Evolutionary conservation across 53 echinoderm and acorn worm species (phyloP).

Genomic region (Crossaster papposus): DNA sequence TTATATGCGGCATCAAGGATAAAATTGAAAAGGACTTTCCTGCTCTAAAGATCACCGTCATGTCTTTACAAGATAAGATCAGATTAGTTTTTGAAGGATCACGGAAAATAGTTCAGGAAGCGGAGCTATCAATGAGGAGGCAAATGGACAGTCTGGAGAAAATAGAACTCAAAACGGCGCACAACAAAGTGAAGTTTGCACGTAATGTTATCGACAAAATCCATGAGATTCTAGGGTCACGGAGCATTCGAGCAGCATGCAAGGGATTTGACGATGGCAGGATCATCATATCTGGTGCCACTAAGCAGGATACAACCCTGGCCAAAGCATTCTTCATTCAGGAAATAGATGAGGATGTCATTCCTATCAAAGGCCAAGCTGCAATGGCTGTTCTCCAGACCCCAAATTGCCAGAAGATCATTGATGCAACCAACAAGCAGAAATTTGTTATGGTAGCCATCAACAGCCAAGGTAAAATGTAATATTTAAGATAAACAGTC

Average conservation of each 20-base stretch:
- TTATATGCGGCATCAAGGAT: background rate
- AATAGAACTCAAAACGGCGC: background rate
- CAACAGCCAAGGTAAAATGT: background rate
- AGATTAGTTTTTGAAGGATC: slow-evolving; percentile 39
- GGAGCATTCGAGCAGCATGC: slow-evolving; percentile 44
- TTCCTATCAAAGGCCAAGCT: slow-evolving; percentile 12
- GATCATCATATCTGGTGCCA: slow-evolving; percentile 18
- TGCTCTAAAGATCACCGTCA: slow-evolving; percentile 30
- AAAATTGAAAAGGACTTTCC: slow-evolving; percentile 22
- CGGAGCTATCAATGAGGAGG: slow-evolving; percentile 11
- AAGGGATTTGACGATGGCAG: slow-evolving; percentile 9
- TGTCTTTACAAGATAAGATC: background rate
- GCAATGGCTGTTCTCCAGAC: slow-evolving; percentile 20
- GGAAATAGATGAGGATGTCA: slow-evolving; percentile 16
- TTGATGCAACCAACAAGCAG: slow-evolving; percentile 47
- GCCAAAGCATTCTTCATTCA: slow-evolving; percentile 39
- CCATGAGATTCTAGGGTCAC: slow-evolving; percentile 50
- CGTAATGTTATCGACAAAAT: slow-evolving; percentile 16
- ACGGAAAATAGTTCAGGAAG: slow-evolving; percentile 34
- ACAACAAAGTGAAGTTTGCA: slow-evolving; percentile 33
- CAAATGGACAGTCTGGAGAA: slow-evolving; percentile 18
- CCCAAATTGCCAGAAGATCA: slow-evolving; percentile 3
- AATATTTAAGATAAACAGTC: background rate
- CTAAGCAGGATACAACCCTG: background rate
- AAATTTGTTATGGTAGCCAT: slow-evolving; percentile 23